A percentile compares a stretch with the other conserved stretches of the same genome.
These are phyloP conservation scores for Nebria salina DNA, from an alignment of 2,888 invertebrate species.

Conservation along the genomic window DNA sequence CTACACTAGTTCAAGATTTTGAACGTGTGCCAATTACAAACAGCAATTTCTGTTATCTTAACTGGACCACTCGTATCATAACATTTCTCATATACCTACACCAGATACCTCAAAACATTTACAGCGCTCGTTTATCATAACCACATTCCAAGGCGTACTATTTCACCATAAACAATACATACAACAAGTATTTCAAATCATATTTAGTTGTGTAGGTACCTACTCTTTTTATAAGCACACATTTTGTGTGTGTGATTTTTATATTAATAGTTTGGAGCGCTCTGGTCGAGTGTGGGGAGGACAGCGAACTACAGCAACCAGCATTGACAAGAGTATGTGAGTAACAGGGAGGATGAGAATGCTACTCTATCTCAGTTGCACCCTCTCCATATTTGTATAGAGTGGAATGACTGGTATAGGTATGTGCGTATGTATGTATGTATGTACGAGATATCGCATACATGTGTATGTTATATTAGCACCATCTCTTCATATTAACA, in stretches of 20 bases:
- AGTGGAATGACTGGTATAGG: background rate
- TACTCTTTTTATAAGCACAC: too few species aligned
- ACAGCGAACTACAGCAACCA: slow-evolving; percentile 8
- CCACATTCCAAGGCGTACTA: too few species aligned
- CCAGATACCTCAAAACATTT: background rate
- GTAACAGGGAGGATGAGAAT: background rate
- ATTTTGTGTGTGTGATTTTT: too few species aligned
- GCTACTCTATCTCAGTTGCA: background rate
- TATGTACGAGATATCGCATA: too few species aligned
- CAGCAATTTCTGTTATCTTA: background rate
- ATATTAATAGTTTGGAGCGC: background rate
- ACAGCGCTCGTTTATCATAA: background rate
- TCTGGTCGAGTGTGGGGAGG: slow-evolving; percentile 7
- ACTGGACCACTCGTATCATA: background rate
- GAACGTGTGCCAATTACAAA: slow-evolving; percentile 3
- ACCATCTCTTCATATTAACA: slow-evolving; percentile 44
- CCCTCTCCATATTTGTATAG: slow-evolving; percentile 10
- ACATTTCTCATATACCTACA: background rate
- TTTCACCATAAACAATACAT: too few species aligned
- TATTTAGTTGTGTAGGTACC: too few species aligned
- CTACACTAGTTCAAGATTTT: background rate
- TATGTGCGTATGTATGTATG: background rate
- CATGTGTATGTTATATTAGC: slow-evolving; percentile 35
- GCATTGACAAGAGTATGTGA: background rate
- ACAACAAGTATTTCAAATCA: too few species aligned